Evolutionary conservation across 2,888 invertebrate genomes (phyloP).

Genomic region (Sinotaia quadrata): DNA sequence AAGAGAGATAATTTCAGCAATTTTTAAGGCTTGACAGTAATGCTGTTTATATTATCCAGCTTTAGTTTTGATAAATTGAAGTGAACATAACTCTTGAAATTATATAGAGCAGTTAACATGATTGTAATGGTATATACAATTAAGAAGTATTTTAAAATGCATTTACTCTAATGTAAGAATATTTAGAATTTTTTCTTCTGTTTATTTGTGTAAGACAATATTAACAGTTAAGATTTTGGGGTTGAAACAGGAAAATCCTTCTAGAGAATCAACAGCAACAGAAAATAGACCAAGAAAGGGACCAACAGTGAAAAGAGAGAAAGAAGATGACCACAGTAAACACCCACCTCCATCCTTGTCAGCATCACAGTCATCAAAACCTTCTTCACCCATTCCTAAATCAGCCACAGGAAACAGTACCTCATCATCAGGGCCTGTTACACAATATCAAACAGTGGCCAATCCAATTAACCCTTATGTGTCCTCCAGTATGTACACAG

Average conservation of each 20-base stretch:
- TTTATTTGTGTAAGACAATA: too few species aligned
- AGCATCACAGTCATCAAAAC: constrained; percentile 22
- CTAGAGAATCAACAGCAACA: not conserved
- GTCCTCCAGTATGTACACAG: constrained; percentile 62
- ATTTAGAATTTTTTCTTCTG: not conserved
- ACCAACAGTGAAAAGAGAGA: constrained; percentile 8
- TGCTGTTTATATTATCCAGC: not conserved
- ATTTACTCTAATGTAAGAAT: not conserved
- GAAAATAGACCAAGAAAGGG: constrained; percentile 18
- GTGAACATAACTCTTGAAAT: not conserved
- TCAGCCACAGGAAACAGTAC: constrained; percentile 26
- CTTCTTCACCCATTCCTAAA: constrained; percentile 10
- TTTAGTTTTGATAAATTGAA: not conserved
- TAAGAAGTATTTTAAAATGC: not conserved
- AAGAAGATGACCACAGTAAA: not conserved
- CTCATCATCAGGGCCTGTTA: constrained; percentile 8
- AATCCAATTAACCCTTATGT: constrained; percentile 65
- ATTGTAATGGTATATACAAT: not conserved
- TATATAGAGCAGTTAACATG: not conserved
- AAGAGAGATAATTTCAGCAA: not conserved
- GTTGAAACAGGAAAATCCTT: constrained; percentile 14
- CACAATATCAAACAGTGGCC: constrained; percentile 26
- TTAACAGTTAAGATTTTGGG: too few species aligned
- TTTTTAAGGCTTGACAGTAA: not conserved
- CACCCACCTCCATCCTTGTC: not conserved